Conservation (phyloP, 1,140 invertebrate species). For the Sesamia nonagrioides region DNA sequence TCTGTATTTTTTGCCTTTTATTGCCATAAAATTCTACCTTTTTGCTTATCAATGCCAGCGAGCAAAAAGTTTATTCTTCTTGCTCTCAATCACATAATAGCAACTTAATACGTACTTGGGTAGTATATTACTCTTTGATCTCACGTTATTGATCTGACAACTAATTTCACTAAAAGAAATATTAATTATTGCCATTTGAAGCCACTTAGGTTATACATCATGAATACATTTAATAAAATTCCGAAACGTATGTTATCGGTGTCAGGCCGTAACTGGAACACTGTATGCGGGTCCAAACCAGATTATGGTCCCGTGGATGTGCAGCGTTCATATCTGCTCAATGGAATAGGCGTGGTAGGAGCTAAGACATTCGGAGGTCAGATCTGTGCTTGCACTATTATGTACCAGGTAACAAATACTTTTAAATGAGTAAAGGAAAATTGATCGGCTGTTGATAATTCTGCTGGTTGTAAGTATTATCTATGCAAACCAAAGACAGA, state of each 20-base stretch:
- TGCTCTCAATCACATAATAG: no score
- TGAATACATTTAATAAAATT: constrained; percentile 13
- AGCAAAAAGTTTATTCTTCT: neutral
- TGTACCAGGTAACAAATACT: constrained; percentile 69
- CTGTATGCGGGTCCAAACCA: constrained; percentile 51
- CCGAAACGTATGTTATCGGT: constrained; percentile 21
- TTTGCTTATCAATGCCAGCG: no score
- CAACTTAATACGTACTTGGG: no score
- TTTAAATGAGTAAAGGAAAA: no score
- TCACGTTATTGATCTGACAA: no score
- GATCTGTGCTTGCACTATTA: constrained; percentile 73
- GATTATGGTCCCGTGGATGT: constrained; percentile 70
- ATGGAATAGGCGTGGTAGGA: constrained; percentile 69
- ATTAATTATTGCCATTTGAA: neutral
- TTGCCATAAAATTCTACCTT: no score
- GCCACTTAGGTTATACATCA: neutral
- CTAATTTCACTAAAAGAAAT: neutral
- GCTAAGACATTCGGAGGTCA: constrained; percentile 62
- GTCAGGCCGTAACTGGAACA: neutral
- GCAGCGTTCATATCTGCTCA: constrained; percentile 64
- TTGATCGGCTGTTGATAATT: no score
- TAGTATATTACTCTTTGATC: no score
- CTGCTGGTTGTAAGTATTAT: no score
- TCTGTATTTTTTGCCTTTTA: no score
- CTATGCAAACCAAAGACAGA: no score